Evolutionary conservation across 2,113 vertebrate species (phyloP), one percentile per base, ranked within the genome.

Genomic region (Phocoena phocoena): DNA sequence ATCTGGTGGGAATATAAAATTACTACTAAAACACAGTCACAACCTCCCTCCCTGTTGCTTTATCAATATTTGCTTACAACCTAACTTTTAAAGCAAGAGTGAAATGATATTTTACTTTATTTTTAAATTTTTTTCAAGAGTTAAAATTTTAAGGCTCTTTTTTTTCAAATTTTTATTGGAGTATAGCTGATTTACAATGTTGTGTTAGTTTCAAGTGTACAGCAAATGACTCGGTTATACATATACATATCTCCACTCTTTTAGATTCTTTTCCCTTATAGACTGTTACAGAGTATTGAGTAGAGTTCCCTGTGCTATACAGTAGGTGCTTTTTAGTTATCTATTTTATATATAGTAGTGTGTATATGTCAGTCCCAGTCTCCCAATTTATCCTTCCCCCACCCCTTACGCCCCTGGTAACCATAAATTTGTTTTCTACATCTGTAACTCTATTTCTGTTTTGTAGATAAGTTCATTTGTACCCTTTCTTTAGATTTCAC

Each of bases 1-100:
- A 98, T 97, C 98, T 96, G 71, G 93, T 97, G 98, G 96, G 3
- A 1, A 11, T 25, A 55, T 20, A 0, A 17, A 17, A 67, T 79
- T 85, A 94, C 76, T 98, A 88, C 92, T 47, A n/a, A 94, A 96
- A n/a, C 90, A 71, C 26, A 23, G 13, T 8, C 25, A 17, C 25
- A 15, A 1, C 11, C 33, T 79, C 41, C 33, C 17, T 0, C 41
- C 33, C 17, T 0, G 2, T 67, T 55, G 21, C 21, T 79, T 47
- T 73, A 55, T 60, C 4, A 62, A 50, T 25, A 38, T 74, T 84
- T 84, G 67, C 93, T 91, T 65, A 73, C 23, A 44, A 53, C 13
- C 8, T n/a, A 89, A 62, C 31, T 88, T 94, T 91, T 47, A 94
- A 65, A 86, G 77, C 53, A 92, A 60, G 8, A 53, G 47, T 63